Evolutionary conservation across 2,888 invertebrate species (phyloP).

Genomic region (Trachelus troglodyta): DNA sequence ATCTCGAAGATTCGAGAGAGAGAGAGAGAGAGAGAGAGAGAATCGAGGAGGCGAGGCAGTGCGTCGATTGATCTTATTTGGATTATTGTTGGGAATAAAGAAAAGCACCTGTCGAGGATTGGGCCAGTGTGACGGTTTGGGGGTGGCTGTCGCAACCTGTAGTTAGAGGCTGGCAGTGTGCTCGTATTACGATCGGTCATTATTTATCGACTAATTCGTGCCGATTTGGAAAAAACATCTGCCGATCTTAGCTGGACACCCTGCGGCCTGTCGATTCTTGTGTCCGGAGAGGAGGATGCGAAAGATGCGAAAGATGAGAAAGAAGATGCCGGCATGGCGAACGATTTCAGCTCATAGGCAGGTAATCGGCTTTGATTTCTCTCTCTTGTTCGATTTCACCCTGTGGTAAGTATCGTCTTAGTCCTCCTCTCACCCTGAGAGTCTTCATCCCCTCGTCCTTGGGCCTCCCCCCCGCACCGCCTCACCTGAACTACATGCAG

Average conservation of each 20-base stretch:
- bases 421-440: conserved; percentile 12
- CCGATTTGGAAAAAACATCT: conserved; percentile 59
- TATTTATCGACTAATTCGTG: conserved; percentile 61
- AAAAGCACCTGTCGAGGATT: too few species aligned
- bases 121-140: too few species aligned
- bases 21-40: too few species aligned
- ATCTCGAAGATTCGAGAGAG: too few species aligned
- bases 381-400: conserved; percentile 60
- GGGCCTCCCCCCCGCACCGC: conserved; percentile 28
- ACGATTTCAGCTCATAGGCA: conserved; percentile 64
- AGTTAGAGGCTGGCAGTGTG: neutral
- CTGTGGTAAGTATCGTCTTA: conserved; percentile 19
- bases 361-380: conserved; percentile 66
- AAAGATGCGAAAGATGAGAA: too few species aligned
- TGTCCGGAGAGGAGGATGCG: too few species aligned
- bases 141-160: conserved; percentile 2
- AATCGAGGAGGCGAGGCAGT: too few species aligned
- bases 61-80: too few species aligned
- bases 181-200: conserved; percentile 30
- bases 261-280: conserved; percentile 39
- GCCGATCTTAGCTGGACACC: conserved; percentile 35
- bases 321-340: neutral
- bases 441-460: conserved; percentile 27
- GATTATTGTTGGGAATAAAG: too few species aligned
- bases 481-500: conserved; percentile 10